phyloP scores from a whole-genome alignment of 2,113 vertebrate species.

The Corythornis cristatus region DNA sequence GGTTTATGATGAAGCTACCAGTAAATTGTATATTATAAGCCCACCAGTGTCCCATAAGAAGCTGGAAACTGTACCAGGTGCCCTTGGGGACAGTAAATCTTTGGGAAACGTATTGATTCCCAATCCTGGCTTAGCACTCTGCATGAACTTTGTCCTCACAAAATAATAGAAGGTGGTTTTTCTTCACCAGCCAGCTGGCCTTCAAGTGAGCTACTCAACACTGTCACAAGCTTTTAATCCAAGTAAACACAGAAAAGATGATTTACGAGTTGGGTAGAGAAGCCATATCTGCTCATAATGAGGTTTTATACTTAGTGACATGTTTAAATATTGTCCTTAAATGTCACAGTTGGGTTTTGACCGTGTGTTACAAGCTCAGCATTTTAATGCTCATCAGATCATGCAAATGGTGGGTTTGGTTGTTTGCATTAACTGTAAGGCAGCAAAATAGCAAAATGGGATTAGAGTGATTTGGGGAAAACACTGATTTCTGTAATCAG shows the following conservation, averaged over 20 bases:
- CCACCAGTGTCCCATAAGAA: neutral
- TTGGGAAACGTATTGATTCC: constrained; percentile 41
- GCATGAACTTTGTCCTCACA: constrained; percentile 59
- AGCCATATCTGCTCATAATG: neutral
- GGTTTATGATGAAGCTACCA: neutral
- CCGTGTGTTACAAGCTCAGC: neutral
- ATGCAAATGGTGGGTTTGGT: neutral
- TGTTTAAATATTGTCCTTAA: neutral
- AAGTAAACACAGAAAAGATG: constrained; percentile 1
- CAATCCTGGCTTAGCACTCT: constrained; percentile 48
- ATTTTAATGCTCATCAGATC: neutral
- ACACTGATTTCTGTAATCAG: constrained; percentile 14
- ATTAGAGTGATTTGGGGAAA: constrained; percentile 42
- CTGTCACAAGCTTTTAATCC: constrained; percentile 9
- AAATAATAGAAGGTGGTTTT: constrained; percentile 50
- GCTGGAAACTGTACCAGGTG: neutral
- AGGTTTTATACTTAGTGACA: neutral
- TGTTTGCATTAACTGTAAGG: neutral
- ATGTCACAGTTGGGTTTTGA: neutral
- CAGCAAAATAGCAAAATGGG: neutral
- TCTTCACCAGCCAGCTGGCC: constrained; percentile 57
- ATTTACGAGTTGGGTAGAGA: neutral
- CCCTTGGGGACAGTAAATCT: constrained; percentile 31
- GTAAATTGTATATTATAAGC: neutral
- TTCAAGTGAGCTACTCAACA: constrained; percentile 36